Conservation (phyloP, 2,888 invertebrate genomes). For the Aromia moschata region DNA sequence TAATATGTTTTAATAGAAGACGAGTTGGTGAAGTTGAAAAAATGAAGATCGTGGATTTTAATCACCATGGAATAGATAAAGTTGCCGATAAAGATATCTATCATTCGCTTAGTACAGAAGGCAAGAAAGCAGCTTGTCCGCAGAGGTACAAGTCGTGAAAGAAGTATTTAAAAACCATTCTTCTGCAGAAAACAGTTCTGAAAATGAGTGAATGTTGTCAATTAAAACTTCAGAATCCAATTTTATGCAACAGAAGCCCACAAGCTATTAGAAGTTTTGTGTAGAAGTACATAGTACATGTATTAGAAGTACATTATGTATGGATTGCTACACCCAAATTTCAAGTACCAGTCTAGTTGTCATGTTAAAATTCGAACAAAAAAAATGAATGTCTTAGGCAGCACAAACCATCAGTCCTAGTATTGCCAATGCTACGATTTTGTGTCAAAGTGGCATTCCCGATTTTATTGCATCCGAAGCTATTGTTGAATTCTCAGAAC, state of each 20-base stretch:
- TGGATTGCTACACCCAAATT: too few relatives aligned
- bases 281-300: too few relatives aligned
- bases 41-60: slow-evolving; percentile 19
- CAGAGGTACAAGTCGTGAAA: not conserved
- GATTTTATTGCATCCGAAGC: too few relatives aligned
- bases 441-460: too few relatives aligned
- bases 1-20: slow-evolving; percentile 37
- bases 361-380: too few relatives aligned
- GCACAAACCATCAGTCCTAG: too few relatives aligned
- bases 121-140: not conserved
- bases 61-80: slow-evolving; percentile 16
- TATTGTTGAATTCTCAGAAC: too few relatives aligned
- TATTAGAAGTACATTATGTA: too few relatives aligned
- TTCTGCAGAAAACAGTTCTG: not conserved
- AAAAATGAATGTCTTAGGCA: too few relatives aligned
- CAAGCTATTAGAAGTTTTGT: not conserved
- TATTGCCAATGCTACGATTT: too few relatives aligned
- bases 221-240: not conserved
- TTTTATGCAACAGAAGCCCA: not conserved
- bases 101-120: not conserved
- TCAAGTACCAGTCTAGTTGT: too few relatives aligned
- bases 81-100: slow-evolving; percentile 4
- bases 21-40: slow-evolving; percentile 30
- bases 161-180: not conserved
- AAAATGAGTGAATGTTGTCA: not conserved